Percentiles rank a stretch among this genome's conserved stretches.
These are phyloP conservation scores for Prinia subflava DNA, from an alignment of 2,113 vertebrate genomes.

Conservation along the genomic window DNA sequence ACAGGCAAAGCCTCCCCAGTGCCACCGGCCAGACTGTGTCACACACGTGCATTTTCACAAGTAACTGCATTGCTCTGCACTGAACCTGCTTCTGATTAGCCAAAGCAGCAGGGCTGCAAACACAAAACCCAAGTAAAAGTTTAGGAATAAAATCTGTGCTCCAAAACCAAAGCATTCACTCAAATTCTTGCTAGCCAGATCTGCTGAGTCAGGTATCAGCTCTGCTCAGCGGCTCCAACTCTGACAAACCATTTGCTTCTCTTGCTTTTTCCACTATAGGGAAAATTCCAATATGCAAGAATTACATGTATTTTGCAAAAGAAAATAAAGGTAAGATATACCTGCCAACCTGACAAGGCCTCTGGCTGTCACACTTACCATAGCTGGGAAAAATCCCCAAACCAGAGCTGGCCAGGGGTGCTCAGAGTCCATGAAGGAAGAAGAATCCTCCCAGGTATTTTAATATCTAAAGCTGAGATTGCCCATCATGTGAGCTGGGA, in stretches of 20 bases:
- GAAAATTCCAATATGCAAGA: not conserved
- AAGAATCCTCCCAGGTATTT: not conserved
- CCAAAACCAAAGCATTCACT: not conserved
- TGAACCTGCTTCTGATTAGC: not conserved
- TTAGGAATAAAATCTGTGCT: not conserved
- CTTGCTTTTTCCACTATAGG: not conserved
- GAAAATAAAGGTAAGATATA: not conserved
- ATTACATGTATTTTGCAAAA: not conserved
- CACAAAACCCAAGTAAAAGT: not conserved
- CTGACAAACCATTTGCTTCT: not conserved
- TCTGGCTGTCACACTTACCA: not conserved
- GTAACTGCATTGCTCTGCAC: not conserved
- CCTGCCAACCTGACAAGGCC: not conserved
- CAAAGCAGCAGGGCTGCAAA: not conserved
- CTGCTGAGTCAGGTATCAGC: not conserved
- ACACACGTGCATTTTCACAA: not conserved
- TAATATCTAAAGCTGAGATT: not conserved
- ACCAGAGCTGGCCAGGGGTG: not conserved
- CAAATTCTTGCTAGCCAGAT: not conserved
- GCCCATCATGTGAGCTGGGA: not conserved
- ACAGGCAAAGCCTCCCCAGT: not conserved
- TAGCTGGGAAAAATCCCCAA: not conserved
- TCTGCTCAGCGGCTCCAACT: not conserved
- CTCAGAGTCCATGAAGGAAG: not conserved
- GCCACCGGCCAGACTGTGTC: not conserved